Base-by-base conservation (phyloP, 2,888 invertebrate genomes). In the Megalurothrips usitatus region DNA sequence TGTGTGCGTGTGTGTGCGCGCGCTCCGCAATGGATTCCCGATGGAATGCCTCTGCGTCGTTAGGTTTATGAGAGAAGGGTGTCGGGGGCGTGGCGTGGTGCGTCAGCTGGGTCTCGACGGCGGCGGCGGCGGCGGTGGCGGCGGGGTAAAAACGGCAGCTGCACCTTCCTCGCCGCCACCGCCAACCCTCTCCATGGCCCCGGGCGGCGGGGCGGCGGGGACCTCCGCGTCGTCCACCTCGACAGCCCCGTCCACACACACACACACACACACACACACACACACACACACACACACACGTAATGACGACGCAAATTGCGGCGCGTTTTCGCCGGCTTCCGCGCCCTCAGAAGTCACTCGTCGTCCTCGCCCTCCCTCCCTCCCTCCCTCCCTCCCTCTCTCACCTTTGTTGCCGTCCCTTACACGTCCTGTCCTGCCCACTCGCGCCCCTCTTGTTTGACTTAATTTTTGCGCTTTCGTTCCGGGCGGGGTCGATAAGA, bases 291-390 rank as follows among this genome's bases (percentile, higher is more conserved):
- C 63, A 63, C 63, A 9, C 68, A 19, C 23, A 11, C 68, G 68
- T 75, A 75, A 75, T 75, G 68, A 75, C 68, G 68, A 26, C 68
- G 68, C 26, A 75, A 75, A 75, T 75, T 75, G 68, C 68, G 23
- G 68, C 23, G 26, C 26, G 58, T 58, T 58, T 58, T 58, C 58
- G 58, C 58, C n/a, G 19, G 58, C 34, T 43, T 58, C 12, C 12
- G 58, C 19, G 52, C 52, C 6, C 6, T 14, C 11, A 14, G 58
- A 14, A 58, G 58, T 58, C 58, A 17, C 58, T 58, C 58, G 3
- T 52, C 19, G 14, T 52, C 52, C 52, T 52, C 10, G 52, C 52
- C 52, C 52, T 19, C 10, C 52, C 52, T 9, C 52, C 10, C 52
- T 52, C 52, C 10, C 52, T 52, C 52, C 10, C 52, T 52, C 52